Base-by-base conservation (phyloP, 2,888 invertebrate genomes). In the Girardia tigrina region DNA sequence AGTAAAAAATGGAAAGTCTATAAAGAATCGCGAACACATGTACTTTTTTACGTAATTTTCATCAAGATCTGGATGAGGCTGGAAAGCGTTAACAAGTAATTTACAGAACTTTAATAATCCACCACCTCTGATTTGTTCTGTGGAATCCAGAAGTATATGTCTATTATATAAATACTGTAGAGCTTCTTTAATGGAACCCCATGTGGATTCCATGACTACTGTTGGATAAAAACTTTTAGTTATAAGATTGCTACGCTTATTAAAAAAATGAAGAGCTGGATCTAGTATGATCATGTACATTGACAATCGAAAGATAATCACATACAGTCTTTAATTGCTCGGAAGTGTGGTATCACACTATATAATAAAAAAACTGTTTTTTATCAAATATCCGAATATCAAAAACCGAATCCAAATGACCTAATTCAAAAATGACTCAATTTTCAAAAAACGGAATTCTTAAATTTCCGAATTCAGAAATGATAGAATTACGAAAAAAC, bases 61-160 rank as follows among this genome's bases (percentile, higher is more conserved):
- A 56, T 56, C 56, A 56, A 56, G 56, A 16, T 56, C 56, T 56
- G 56, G 56, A 56, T 56, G 56, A 8, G 56, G 56, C 23, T 56
- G 56, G 23, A 56, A 56, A 56, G 20, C 56, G 23, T 56, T 56
- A 6, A 56, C 56, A 56, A 56, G 56, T 56, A 56, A 56, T 56
- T 56, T 56, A 56, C 56, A 56, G 23, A 20, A 56, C 23, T 56
- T 56, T 23, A 56, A n/a, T 23, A 56, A 56, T 56, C 56, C 56
- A 20, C 56, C 56, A 20, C 56, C 56, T 56, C 56, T 56, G 56
- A 56, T 56, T 56, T 56, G 56, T 56, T 56, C 56, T 6, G 56
- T n/a, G 23, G n/a, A 56, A 20, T 56, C 56, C 56, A 56, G 23
- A 12, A 56, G 20, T 20, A 56, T 56, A n/a, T 56, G 56, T 16